Percentiles rank a stretch among this genome's conserved stretches.
phyloP scores from a whole-genome alignment of 2,113 vertebrate species.

The Brachionichthys hirsutus region DNA sequence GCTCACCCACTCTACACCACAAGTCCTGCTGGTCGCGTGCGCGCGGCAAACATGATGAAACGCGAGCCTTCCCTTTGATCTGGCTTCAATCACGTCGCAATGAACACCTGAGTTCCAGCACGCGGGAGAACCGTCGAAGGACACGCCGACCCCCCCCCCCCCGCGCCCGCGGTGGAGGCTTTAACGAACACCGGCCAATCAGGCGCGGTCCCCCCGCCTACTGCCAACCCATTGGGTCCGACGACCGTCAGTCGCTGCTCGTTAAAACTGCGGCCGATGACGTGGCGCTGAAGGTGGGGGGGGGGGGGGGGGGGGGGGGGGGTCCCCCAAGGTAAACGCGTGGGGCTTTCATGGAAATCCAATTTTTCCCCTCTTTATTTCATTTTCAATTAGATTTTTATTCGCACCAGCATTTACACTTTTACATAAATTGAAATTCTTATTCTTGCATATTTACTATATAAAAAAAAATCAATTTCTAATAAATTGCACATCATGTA shows the following conservation, averaged over 20 bases:
- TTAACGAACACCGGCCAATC: conserved; percentile 17
- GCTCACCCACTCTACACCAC: conserved; percentile 26
- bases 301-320: no score
- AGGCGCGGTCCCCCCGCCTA: conserved; percentile 6
- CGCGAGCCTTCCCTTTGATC: conserved; percentile 26
- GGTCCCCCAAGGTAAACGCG: no score
- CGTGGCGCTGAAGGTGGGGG: conserved; percentile 29
- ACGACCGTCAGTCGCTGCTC: background rate
- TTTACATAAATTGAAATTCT: no score
- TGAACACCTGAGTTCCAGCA: conserved; percentile 1
- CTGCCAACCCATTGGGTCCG: background rate
- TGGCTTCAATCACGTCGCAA: conserved; percentile 10
- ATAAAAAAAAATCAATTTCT: no score
- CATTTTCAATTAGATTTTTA: no score
- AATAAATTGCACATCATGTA: no score
- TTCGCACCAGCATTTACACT: no score
- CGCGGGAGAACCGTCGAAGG: conserved; percentile 19
- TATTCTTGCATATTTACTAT: no score
- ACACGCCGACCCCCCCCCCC: conserved; percentile 4
- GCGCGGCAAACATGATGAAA: conserved; percentile 12
- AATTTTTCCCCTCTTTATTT: no score
- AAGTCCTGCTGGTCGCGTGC: background rate
- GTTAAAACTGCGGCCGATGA: background rate
- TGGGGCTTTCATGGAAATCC: no score
- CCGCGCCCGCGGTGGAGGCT: background rate